Base-by-base conservation (phyloP, 1,140 invertebrate species). In the Heliconius melpomene region DNA sequence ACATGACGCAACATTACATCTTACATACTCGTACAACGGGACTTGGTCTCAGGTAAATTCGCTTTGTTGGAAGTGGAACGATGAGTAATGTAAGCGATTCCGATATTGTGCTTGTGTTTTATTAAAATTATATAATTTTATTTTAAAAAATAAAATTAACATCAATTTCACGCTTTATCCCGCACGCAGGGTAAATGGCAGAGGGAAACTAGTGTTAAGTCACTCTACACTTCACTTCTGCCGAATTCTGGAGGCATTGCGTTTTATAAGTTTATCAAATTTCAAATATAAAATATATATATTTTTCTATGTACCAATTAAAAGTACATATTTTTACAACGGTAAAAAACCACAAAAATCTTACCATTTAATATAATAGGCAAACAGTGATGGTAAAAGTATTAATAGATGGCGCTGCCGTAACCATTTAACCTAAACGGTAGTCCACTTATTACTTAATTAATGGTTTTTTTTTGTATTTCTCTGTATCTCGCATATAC, bases 331-430 rank as follows among this genome's bases (percentile, higher is more conserved):
- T 32, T 32, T 32, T 46, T 46, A 46, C 13, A 46, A 46, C 16
- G 13, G 0, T 32, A 6, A 46, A 46, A 40, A 40, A 40, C 40
- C 11, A 40, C 2, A 54, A 54, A 54, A 54, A 16, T n/a, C 0
- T 54, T 54, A 54, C 52, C 18, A 73, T 18, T 20, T 36, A 46
- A 73, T 73, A 73, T 20, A n/a, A 74, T 32, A 32, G 6, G 26
- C 9, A 26, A 3, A 74, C 7, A 74, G 26, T 74, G 3, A n/a
- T 2, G 1, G 52, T 32, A 57, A 2, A 3, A 3, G 6, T 54
- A 36, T 26, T 71, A 18, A 74, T 50, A 82, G 81, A 82, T 82
- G 81, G 81, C 81, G 77, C 16, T 79, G 77, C 60, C 5, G 20
- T 26, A 26, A 66, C 1, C 57, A 11, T 29, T 26, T 23, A 0